Evolutionary conservation across 2,888 invertebrate species (phyloP).

Genomic region (Aphidius colemani): DNA sequence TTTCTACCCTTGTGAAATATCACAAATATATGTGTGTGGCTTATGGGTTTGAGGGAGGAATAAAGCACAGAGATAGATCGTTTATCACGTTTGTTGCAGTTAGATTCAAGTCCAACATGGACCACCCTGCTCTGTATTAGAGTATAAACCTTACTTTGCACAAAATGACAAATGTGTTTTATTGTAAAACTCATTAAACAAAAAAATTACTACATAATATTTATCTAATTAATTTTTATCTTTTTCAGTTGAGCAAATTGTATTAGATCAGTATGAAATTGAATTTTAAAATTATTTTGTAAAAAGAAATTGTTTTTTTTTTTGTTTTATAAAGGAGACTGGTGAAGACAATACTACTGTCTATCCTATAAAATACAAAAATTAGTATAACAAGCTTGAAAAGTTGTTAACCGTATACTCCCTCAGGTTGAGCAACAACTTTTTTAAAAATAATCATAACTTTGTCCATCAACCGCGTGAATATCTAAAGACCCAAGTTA

Average conservation of each 20-base stretch:
- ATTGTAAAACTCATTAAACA: conserved; percentile 26
- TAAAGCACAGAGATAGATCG: conserved; percentile 14
- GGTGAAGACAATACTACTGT: too few species aligned
- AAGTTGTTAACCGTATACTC: conserved; percentile 5
- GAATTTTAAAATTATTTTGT: background rate
- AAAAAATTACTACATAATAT: too few species aligned
- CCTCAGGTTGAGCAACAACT: conserved; percentile 31
- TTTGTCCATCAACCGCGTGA: conserved; percentile 16
- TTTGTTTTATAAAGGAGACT: too few species aligned
- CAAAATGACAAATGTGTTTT: conserved; percentile 34
- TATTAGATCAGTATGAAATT: background rate
- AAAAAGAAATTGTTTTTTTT: background rate
- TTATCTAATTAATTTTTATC: too few species aligned
- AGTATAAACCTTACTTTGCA: conserved; percentile 1
- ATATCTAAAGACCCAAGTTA: background rate
- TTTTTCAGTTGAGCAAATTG: too few species aligned
- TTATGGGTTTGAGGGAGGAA: background rate
- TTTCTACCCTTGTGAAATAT: background rate
- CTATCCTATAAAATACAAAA: too few species aligned
- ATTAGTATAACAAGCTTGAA: too few species aligned
- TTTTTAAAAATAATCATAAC: conserved; percentile 37
- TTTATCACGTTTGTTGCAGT: conserved; percentile 41
- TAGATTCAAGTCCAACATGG: conserved; percentile 21
- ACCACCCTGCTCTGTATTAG: conserved; percentile 22
- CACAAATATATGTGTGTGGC: background rate